Evolutionary conservation across 2,797 vertebrate species (phyloP).

Genomic region (Triplophysa yarkandensis): DNA sequence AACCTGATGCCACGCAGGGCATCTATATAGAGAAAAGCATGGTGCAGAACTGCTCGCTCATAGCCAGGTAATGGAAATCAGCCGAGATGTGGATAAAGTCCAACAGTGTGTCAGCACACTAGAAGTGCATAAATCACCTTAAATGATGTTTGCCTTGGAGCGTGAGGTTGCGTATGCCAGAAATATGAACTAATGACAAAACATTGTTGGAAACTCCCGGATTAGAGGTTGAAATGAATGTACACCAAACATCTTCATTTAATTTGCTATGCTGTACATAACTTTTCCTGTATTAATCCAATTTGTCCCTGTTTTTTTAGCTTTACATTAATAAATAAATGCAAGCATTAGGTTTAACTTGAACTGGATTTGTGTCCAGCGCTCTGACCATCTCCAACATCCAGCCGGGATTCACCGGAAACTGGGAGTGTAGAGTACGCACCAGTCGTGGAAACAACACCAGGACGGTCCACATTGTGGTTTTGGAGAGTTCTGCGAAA

Average conservation of each 20-base stretch:
- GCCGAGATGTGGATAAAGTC: neutral
- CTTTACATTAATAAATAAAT: neutral
- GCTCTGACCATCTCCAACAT: conserved; percentile 97
- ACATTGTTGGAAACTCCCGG: conserved; percentile 3
- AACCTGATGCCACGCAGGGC: conserved; percentile 88
- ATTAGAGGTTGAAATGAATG: neutral
- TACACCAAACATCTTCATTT: too few species aligned
- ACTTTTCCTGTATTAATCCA: neutral
- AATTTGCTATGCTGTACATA: too few species aligned
- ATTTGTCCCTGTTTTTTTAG: neutral
- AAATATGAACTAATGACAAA: neutral
- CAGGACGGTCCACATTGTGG: conserved; percentile 90
- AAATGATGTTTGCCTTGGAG: conserved; percentile 14
- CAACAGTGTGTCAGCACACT: conserved; percentile 5
- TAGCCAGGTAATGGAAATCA: conserved; percentile 82
- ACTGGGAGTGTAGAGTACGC: conserved; percentile 93
- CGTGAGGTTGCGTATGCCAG: neutral
- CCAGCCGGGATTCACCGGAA: conserved; percentile 93
- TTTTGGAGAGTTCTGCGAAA: conserved; percentile 91
- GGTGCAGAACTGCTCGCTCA: conserved; percentile 96
- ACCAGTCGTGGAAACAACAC: conserved; percentile 95
- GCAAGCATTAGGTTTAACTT: neutral
- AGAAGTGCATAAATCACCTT: conserved; percentile 5
- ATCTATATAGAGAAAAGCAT: conserved; percentile 95
- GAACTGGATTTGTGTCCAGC: conserved; percentile 65